Conservation (phyloP, 2,113 vertebrate species). For the Synchiropus splendidus region DNA sequence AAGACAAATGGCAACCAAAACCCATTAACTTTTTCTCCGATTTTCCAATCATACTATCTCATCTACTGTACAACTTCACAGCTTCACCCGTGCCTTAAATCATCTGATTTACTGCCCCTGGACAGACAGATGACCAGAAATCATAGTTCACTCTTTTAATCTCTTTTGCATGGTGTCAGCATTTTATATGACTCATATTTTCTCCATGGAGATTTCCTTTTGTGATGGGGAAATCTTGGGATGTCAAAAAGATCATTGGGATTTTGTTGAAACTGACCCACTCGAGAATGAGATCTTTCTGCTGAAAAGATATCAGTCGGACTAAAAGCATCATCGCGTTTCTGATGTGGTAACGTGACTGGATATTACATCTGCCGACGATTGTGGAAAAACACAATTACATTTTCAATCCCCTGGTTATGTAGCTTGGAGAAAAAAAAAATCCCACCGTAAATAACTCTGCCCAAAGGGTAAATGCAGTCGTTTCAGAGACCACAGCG, state of each 20-base stretch:
- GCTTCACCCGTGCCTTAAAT: background rate
- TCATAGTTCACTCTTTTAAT: constrained; percentile 2
- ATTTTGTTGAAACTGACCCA: background rate
- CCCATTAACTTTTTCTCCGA: constrained; percentile 33
- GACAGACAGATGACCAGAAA: constrained; percentile 8
- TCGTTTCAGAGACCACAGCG: constrained; percentile 23
- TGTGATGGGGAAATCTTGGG: background rate
- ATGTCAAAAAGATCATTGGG: background rate
- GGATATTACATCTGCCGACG: constrained; percentile 9
- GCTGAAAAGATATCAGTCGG: background rate
- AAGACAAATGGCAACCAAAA: constrained; percentile 44
- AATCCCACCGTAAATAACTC: constrained; percentile 28
- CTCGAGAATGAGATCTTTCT: background rate
- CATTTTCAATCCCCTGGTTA: constrained; percentile 7
- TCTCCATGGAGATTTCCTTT: constrained; percentile 1
- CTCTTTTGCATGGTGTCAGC: background rate
- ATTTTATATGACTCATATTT: constrained; percentile 19
- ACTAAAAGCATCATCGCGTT: constrained; percentile 44
- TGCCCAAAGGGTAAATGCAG: constrained; percentile 19
- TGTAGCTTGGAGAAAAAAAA: constrained; percentile 26
- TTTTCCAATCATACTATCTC: constrained; percentile 19
- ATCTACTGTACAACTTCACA: constrained; percentile 13
- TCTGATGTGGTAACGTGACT: background rate
- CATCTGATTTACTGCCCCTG: constrained; percentile 18
- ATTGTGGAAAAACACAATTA: constrained; percentile 23